Evolutionary conservation across 2,888 invertebrate species (phyloP), one percentile per base, ranked within the genome.

Genomic region (Trissonchulus latispiculum): DNA sequence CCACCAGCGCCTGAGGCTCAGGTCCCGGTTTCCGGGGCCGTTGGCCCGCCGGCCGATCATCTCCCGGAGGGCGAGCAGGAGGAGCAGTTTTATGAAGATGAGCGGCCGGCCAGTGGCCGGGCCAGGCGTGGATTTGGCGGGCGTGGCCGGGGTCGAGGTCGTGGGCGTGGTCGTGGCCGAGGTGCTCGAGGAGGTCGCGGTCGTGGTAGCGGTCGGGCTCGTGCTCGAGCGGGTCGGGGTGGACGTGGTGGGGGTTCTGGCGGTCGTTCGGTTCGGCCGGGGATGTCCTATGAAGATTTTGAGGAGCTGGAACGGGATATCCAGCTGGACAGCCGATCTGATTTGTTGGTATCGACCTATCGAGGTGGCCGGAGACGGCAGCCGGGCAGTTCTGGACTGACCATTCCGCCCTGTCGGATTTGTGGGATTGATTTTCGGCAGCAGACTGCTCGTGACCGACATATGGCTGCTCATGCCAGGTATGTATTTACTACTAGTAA

Each of bases 401-500:
- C n/a, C n/a, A n/a, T n/a, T n/a, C n/a, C n/a, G n/a, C n/a, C n/a
- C n/a, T n/a, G n/a, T n/a, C n/a, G n/a, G n/a, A n/a, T n/a, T n/a
- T n/a, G n/a, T n/a, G 69, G 69, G 3, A 68, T 68, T n/a, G 35
- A n/a, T 28, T 68, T 68, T 33, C 69, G 69, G 23, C 69, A 32
- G 33, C 32, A 32, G 8, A 68, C 8, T 33, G 69, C 35, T 2
- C 36, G 31, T 8, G 35, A 36, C 8, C 31, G 36, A 36, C 69
- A 68, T 36, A 36, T 36, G 36, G 69, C 31, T 36, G 69, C 69
- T n/a, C 69, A 68, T 33, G 32, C 31, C 8, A 32, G 69, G 28
- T 64, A 64, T 35, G 66, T n/a, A n/a, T n/a, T n/a, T n/a, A n/a
- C n/a, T n/a, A n/a, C n/a, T n/a, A n/a, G n/a, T n/a, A n/a, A n/a